Conservation (phyloP, 2,888 invertebrate species). For the Pachymerium ferrugineum region DNA sequence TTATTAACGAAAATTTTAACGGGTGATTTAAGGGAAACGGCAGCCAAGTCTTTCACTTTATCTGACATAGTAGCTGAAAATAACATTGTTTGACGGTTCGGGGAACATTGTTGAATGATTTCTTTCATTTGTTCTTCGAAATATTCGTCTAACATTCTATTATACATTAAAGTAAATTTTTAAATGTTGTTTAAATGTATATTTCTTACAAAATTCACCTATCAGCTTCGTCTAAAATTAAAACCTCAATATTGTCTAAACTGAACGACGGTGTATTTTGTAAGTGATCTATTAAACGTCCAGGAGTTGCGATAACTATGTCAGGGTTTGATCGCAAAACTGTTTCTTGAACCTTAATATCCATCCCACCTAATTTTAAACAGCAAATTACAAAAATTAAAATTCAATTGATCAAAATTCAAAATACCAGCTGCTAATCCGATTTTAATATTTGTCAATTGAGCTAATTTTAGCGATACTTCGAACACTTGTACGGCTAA, state of each 20-base stretch:
- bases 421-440: slow-evolving; percentile 64
- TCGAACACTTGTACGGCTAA: slow-evolving; percentile 96
- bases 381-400: neutral
- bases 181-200: neutral
- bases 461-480: slow-evolving; percentile 82
- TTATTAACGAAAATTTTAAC: slow-evolving; percentile 93
- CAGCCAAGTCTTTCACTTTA: slow-evolving; percentile 76
- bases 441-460: slow-evolving; percentile 72
- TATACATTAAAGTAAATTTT: too few relatives aligned
- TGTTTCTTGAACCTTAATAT: slow-evolving; percentile 64
- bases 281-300: slow-evolving; percentile 93
- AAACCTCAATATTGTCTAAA: slow-evolving; percentile 82
- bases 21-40: slow-evolving; percentile 86
- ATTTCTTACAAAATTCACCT: slow-evolving; percentile 46
- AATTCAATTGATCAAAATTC: neutral
- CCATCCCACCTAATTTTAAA: slow-evolving; percentile 65
- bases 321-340: slow-evolving; percentile 77
- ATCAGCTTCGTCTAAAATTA: slow-evolving; percentile 73
- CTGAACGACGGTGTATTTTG: slow-evolving; percentile 87
- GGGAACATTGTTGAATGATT: slow-evolving; percentile 85
- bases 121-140: slow-evolving; percentile 99
- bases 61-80: slow-evolving; percentile 99
- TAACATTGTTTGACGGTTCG: slow-evolving; percentile 88
- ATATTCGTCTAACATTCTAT: slow-evolving; percentile 89
- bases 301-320: slow-evolving; percentile 96